Base-by-base conservation (phyloP, 2,888 invertebrate species). In the Drosophila helvetica region DNA sequence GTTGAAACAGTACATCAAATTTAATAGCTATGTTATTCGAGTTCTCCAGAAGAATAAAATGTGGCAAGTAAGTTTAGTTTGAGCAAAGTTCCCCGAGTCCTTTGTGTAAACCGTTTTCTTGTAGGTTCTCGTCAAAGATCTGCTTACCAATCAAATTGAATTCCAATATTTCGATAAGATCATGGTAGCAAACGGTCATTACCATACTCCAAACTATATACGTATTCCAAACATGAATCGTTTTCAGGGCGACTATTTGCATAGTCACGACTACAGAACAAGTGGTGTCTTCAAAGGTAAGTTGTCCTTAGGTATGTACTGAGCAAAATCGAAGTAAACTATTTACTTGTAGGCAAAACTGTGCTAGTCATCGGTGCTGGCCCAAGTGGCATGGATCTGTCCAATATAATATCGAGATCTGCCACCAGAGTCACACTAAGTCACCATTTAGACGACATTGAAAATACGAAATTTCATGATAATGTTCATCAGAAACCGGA, bases 301-400 rank as follows among this genome's bases (percentile, higher is more conserved):
- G n/a, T n/a, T 38, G 6, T 27, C 6, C 1, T 1, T 1, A 0
- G 4, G 0, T 7, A 7, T 8, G 7, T 18, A n/a, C 1, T 25
- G 8, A 0, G 15, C 4, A 33, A 42, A 30, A 6, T 2, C 1
- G n/a, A 10, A 18, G 9, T 33, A 9, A 2, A 4, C 33, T 7
- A 53, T 46, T 22, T 17, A 30, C 18, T 6, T 42, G 1, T 25
- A 90, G 94, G 93, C 62, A 94, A 95, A 88, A 93, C 92, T 3
- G 96, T 98, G 0, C 93, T 97, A 19, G 95, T 98, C 8, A 93
- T 98, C 22, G 98, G 98, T 1, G 97, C 96, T 0, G 97, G 96
- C 0, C 96, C 97, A 25, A 98, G 98, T 3, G 98, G 98, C 17
- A 93, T 96, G 91, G 96, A 96, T 91, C 93, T 96, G 38, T 95